A percentile compares a stretch with the other conserved stretches of the same genome.
Conservation (phyloP, 2,797 vertebrate genomes). For the Fratercula arctica region DNA sequence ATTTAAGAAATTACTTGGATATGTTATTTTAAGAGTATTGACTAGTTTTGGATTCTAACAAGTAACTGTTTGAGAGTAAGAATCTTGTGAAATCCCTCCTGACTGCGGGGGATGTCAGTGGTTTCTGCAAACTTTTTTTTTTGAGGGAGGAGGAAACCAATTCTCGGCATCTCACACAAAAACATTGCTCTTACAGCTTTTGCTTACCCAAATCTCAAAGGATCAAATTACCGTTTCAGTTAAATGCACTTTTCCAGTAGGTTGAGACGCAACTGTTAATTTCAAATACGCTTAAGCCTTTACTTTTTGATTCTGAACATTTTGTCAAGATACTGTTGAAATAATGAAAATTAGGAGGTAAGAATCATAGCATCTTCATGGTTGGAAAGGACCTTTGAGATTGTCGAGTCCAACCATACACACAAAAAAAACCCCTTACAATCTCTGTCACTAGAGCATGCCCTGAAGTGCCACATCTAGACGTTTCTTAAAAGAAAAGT, state of each 20-base stretch:
- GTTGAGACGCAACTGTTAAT: conserved; percentile 29
- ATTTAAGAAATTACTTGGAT: neutral
- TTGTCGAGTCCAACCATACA: too few species aligned
- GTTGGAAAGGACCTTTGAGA: too few species aligned
- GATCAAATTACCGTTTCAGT: neutral
- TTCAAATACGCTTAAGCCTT: neutral
- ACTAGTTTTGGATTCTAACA: neutral
- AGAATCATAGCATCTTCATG: neutral
- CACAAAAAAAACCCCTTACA: too few species aligned
- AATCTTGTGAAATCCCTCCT: neutral
- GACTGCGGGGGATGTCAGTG: neutral
- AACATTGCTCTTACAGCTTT: neutral
- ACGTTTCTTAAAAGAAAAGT: neutral
- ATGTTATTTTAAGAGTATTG: neutral
- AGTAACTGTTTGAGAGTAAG: neutral
- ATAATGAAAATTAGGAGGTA: neutral
- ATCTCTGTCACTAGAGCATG: too few species aligned
- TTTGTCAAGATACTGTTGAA: neutral
- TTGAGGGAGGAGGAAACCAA: too few species aligned
- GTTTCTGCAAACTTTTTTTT: neutral
- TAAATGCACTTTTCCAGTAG: conserved; percentile 22
- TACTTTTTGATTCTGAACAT: neutral
- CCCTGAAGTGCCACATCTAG: too few species aligned
- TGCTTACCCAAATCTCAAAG: neutral
- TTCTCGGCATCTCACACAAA: neutral